Evolutionary conservation across 2,797 vertebrate species (phyloP), one percentile per base, ranked within the genome.

Genomic region (Alosa sapidissima): DNA sequence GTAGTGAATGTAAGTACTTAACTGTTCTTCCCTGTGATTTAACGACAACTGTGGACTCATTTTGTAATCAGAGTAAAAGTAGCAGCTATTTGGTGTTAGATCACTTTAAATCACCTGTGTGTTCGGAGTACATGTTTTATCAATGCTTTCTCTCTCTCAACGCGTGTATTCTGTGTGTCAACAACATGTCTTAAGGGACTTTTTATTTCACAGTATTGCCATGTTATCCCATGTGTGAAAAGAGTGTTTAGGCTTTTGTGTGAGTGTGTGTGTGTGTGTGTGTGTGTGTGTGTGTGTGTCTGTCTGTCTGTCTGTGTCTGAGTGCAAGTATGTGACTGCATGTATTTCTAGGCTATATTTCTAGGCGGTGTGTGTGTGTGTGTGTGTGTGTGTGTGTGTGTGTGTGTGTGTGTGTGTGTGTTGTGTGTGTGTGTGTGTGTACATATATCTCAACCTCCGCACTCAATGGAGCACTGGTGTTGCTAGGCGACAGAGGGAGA

Each of bases 401-500:
- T 72, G 65, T 72, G 65, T 14, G 4, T 68, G 24, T 68, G 24
- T 68, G 24, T 68, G 24, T 68, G 10, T 68, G 24, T 10, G 24
- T 68, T 65, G 62, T 33, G 24, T 65, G 24, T 68, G 62, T 68
- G 28, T 72, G 13, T 78, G 72, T 78, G 6, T 36, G 28, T 78
- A 45, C 41, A 47, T 45, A 47, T 78, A 47, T n/a, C 36, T 36
- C 36, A 45, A 45, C 72, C 72, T 78, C 72, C 72, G 14, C 94
- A 94, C 93, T 94, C 92, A 90, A 94, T 94, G 94, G 95, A 95
- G 94, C 93, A 93, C 93, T 92, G 94, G 95, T 78, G 72, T 96
- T 96, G 95, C 95, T 96, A 95, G 90, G 95, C 94, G 94, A 96
- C 95, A 93, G 93, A 94, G 93, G 92, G 92, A 95, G 94, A 96